Evolutionary conservation across 2,888 invertebrate species (phyloP).

Genomic region (Drosophila subquinaria): DNA sequence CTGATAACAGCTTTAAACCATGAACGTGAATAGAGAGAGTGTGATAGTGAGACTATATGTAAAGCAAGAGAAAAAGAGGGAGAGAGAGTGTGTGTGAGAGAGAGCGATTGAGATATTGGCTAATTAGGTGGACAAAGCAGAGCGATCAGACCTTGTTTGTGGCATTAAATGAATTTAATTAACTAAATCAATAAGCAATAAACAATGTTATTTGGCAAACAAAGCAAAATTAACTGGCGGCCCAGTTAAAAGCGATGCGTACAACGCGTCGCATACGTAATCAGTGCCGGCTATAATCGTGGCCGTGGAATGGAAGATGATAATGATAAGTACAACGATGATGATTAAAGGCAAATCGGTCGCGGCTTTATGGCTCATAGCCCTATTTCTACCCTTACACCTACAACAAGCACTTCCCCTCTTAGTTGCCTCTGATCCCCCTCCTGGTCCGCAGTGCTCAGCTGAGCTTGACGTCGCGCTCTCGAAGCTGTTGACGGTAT

Average conservation of each 20-base stretch:
- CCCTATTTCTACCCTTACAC: slow-evolving; percentile 8
- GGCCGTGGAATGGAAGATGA: slow-evolving; percentile 40
- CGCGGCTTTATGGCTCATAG: slow-evolving; percentile 41
- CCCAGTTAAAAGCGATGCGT: slow-evolving; percentile 53
- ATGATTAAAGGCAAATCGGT: slow-evolving; percentile 51
- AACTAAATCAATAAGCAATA: slow-evolving; percentile 68
- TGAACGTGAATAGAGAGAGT: slow-evolving; percentile 4
- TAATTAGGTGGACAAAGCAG: slow-evolving; percentile 56
- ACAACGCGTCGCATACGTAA: slow-evolving; percentile 61
- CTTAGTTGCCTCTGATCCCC: not conserved
- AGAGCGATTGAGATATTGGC: slow-evolving; percentile 13
- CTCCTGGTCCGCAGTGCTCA: slow-evolving; percentile 10
- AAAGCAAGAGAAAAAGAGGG: not conserved
- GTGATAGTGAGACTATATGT: not conserved
- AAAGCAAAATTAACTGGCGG: slow-evolving; percentile 39
- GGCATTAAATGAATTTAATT: slow-evolving; percentile 64
- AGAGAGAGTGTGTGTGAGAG: not conserved
- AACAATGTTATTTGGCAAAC: slow-evolving; percentile 40
- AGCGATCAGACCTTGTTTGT: slow-evolving; percentile 42
- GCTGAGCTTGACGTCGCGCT: slow-evolving; percentile 41
- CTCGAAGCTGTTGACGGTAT: slow-evolving; percentile 28
- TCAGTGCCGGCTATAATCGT: slow-evolving; percentile 58
- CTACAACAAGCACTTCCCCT: not conserved
- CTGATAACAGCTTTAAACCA: slow-evolving; percentile 39
- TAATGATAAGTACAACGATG: slow-evolving; percentile 36